Conservation (phyloP, 2,113 vertebrate genomes). For the Labeo rohita region DNA sequence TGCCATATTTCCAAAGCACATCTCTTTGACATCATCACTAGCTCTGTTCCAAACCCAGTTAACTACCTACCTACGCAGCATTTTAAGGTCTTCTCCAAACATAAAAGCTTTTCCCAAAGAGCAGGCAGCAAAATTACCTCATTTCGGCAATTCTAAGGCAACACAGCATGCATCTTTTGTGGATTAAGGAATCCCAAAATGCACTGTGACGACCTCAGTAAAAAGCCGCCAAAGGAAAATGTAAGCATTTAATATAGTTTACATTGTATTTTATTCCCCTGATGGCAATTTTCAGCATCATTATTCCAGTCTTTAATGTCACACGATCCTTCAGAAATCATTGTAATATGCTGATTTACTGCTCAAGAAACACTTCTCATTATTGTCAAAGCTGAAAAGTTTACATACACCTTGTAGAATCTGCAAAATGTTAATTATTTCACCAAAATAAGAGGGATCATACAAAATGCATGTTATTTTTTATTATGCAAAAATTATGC, state of each 20-base stretch:
- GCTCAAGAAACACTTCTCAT: neutral
- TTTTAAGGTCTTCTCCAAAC: neutral
- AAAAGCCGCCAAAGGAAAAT: neutral
- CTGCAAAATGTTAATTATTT: no score
- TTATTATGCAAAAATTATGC: no score
- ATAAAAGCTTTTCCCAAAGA: neutral
- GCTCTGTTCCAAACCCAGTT: neutral
- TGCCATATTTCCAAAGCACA: neutral
- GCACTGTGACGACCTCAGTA: neutral
- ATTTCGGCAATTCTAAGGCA: neutral
- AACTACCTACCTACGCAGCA: neutral
- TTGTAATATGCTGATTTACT: neutral
- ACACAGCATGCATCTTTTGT: neutral
- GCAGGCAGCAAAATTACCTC: neutral
- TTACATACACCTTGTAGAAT: no score
- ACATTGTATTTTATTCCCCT: neutral
- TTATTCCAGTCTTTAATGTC: neutral
- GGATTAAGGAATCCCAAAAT: slow-evolving; percentile 13
- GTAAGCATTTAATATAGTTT: neutral
- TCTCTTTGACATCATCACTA: neutral
- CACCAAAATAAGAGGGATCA: no score
- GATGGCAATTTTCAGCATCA: neutral
- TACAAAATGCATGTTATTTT: no score
- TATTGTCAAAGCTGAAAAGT: no score
- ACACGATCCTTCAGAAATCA: neutral